Evolutionary conservation across 2,888 invertebrate species (phyloP).

Genomic region (Mechanitis mazaeus): DNA sequence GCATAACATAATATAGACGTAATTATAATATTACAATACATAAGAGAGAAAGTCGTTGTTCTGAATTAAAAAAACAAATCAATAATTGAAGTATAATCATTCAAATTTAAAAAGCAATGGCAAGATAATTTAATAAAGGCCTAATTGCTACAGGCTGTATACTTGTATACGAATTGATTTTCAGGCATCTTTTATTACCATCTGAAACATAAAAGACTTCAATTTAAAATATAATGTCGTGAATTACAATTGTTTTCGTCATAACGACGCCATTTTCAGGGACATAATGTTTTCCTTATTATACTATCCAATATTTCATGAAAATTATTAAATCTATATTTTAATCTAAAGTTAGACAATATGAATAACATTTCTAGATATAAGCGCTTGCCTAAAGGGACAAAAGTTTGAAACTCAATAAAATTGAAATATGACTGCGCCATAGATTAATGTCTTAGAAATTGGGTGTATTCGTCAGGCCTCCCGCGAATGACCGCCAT

Average conservation of each 20-base stretch:
- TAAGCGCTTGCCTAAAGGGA: conserved; percentile 39
- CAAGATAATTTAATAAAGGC: conserved; percentile 45
- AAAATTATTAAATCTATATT: conserved; percentile 25
- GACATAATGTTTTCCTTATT: no score
- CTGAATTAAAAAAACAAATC: conserved; percentile 31
- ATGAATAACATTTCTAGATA: conserved; percentile 35
- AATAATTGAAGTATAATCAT: conserved; percentile 59
- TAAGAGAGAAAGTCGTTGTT: no score
- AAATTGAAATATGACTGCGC: conserved; percentile 65
- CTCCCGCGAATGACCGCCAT: conserved; percentile 46
- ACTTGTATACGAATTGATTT: conserved; percentile 31
- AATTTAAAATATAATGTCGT: no score
- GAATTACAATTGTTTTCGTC: no score
- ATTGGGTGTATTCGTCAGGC: conserved; percentile 69
- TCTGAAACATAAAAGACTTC: background rate
- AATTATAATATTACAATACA: no score
- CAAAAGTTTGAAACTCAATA: conserved; percentile 64
- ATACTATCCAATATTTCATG: no score
- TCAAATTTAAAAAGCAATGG: conserved; percentile 67
- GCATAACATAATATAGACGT: no score
- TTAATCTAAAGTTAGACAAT: conserved; percentile 34
- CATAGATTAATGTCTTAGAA: conserved; percentile 62
- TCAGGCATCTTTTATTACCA: conserved; percentile 18
- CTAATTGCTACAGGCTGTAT: conserved; percentile 19
- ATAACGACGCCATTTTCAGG: no score